phyloP scores from a whole-genome alignment of 2,113 vertebrate genomes.

The Mormoops blainvillei region DNA sequence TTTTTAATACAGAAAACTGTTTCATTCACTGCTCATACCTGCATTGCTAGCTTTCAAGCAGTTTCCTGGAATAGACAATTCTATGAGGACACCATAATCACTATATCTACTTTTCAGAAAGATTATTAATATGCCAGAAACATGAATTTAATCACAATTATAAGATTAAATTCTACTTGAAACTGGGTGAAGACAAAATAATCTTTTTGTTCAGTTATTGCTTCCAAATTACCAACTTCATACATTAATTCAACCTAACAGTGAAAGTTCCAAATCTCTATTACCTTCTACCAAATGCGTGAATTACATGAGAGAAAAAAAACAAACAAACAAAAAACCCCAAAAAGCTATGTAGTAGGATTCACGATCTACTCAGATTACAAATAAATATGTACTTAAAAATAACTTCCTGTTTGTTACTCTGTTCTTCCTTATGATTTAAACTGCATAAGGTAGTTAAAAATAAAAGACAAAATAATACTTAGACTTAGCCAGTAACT shows the following conservation, averaged over 20 bases:
- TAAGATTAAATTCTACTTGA: neutral
- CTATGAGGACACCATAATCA: neutral
- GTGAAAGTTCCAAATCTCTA: neutral
- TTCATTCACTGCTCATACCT: neutral
- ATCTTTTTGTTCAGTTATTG: neutral
- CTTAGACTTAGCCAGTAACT: neutral
- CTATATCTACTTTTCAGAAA: neutral
- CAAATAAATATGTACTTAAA: neutral
- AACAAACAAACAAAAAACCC: neutral
- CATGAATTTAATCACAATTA: neutral
- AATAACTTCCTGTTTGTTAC: neutral
- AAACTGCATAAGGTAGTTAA: neutral
- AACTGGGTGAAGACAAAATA: neutral
- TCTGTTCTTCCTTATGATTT: neutral
- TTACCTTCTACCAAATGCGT: neutral
- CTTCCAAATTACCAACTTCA: neutral
- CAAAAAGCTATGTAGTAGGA: neutral
- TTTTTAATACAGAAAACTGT: neutral
- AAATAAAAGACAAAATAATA: neutral
- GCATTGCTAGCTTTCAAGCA: neutral
- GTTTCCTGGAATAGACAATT: neutral
- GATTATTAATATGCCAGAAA: neutral
- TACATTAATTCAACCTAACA: neutral
- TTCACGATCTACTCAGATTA: neutral
- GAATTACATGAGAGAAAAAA: neutral